Evolutionary conservation across 2,888 invertebrate genomes (phyloP).

Genomic region (Leistus spinibarbis): DNA sequence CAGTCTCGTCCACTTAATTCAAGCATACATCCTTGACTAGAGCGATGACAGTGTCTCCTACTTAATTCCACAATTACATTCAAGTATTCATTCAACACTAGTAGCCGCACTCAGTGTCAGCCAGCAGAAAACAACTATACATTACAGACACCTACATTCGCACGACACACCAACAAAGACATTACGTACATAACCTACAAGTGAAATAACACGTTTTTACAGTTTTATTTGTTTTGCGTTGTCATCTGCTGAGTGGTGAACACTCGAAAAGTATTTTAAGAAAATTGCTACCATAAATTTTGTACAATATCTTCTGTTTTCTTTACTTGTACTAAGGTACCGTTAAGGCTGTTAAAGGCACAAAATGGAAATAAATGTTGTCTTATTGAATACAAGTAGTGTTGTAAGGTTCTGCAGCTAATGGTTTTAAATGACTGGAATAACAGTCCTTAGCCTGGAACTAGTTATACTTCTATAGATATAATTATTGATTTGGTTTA

Average conservation of each 20-base stretch:
- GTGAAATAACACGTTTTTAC: constrained; percentile 30
- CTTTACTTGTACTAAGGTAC: neutral
- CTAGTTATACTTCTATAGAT: too few relatives aligned
- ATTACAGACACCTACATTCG: neutral
- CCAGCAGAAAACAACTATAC: neutral
- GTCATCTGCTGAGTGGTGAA: constrained; percentile 25
- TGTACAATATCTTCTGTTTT: neutral
- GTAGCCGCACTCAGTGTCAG: neutral
- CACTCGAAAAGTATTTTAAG: constrained; percentile 37
- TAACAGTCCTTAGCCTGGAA: too few relatives aligned
- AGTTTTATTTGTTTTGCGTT: constrained; percentile 26
- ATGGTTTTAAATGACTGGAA: too few relatives aligned
- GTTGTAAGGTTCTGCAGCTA: neutral
- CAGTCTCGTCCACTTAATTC: constrained; percentile 1
- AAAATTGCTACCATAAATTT: constrained; percentile 36
- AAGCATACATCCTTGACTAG: neutral
- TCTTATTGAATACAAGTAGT: neutral
- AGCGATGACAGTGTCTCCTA: neutral
- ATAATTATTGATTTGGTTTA: too few relatives aligned
- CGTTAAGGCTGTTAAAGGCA: neutral
- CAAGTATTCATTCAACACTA: constrained; percentile 13
- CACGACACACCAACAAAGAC: neutral
- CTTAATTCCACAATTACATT: constrained; percentile 7
- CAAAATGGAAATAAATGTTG: neutral
- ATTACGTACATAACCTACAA: constrained; percentile 6